phyloP scores from a whole-genome alignment of 2,113 vertebrate species.

The Phodopus roborovskii region DNA sequence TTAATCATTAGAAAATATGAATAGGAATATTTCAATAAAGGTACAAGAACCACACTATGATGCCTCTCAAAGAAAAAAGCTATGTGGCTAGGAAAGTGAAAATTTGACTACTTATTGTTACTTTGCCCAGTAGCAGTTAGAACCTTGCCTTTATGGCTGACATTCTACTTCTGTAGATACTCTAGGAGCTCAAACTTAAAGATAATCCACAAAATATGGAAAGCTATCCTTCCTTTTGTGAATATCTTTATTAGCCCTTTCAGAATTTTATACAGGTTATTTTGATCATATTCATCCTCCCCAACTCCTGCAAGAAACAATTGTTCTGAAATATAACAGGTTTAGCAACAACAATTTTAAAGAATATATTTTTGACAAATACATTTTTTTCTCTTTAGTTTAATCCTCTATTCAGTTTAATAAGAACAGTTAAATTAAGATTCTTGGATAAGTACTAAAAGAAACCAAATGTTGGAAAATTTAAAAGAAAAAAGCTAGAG shows the following conservation, averaged over 20 bases:
- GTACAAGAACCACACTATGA: not conserved
- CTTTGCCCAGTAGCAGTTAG: not conserved
- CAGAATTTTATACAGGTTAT: not conserved
- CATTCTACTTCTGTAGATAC: not conserved
- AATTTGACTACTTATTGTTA: conserved; percentile 8
- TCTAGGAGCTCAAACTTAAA: not conserved
- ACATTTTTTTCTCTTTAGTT: conserved; percentile 16
- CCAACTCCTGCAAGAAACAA: not conserved
- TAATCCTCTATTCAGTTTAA: not conserved
- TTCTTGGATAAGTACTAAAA: conserved; percentile 12
- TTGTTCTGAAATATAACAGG: conserved; percentile 20
- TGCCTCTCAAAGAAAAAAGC: not conserved
- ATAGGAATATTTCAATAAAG: conserved; percentile 31
- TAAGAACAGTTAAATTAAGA: conserved; percentile 18
- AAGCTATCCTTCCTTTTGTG: conserved; percentile 4
- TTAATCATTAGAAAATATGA: conserved; percentile 23
- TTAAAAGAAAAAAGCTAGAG: not conserved
- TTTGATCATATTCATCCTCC: not conserved
- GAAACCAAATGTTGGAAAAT: not conserved
- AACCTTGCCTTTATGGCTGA: not conserved
- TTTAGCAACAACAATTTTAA: not conserved
- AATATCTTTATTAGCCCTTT: not conserved
- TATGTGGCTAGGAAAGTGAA: not conserved
- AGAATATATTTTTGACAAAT: conserved; percentile 10
- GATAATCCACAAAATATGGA: not conserved